Conservation (phyloP, 2,797 vertebrate genomes). For the Macroramphosus scolopax region DNA sequence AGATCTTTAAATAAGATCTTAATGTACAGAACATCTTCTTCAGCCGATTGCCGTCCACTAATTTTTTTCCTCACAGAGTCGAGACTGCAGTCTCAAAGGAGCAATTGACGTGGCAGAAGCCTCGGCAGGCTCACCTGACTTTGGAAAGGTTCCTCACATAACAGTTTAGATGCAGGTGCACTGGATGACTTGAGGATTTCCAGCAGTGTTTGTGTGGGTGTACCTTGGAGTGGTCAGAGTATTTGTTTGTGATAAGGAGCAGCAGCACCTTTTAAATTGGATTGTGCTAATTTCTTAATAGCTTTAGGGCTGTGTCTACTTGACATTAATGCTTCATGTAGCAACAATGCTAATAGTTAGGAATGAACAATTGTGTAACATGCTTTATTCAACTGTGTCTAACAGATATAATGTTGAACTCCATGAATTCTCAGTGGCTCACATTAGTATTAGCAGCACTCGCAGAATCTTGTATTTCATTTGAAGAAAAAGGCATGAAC, state of each 20-base stretch:
- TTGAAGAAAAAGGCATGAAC: no score
- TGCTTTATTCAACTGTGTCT: not conserved
- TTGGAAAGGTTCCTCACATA: no score
- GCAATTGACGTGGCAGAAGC: no score
- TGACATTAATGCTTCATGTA: not conserved
- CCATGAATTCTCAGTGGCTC: no score
- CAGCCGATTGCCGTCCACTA: no score
- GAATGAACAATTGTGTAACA: not conserved
- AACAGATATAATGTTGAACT: no score
- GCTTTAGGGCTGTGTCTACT: conserved; percentile 22
- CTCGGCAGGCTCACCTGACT: no score
- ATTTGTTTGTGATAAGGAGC: conserved; percentile 6
- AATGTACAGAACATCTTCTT: no score
- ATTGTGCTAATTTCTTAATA: conserved; percentile 61
- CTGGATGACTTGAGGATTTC: not conserved
- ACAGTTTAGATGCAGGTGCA: no score
- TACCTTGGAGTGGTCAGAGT: conserved; percentile 4
- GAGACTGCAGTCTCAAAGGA: no score
- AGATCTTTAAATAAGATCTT: no score
- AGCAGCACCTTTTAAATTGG: conserved; percentile 55
- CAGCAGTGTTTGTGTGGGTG: conserved; percentile 6
- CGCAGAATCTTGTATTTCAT: not conserved
- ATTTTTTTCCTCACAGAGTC: no score
- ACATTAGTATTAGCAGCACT: not conserved
- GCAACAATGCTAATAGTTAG: not conserved